Conservation (phyloP, 2,888 invertebrate species). For the Campoletis raptor region DNA sequence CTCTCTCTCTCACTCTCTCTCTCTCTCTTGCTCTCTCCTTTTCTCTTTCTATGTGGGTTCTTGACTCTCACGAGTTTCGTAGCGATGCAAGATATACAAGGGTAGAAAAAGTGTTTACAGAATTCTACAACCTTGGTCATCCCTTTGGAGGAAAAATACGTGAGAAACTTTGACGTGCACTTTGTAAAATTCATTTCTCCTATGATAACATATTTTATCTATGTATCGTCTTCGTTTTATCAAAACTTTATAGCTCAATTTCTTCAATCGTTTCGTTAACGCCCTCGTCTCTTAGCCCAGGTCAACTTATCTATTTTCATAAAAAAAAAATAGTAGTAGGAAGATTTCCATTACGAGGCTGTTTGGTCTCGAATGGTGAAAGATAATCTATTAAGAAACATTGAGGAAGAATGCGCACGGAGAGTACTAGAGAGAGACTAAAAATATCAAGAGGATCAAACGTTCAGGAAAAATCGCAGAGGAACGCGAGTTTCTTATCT, state of each 20-base stretch:
- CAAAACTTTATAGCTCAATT: not conserved
- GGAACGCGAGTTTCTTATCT: conserved; percentile 56
- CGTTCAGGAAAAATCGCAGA: conserved; percentile 22
- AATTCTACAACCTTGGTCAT: conserved; percentile 53
- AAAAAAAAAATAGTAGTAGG: not conserved
- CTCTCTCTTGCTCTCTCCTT: conserved; percentile 65
- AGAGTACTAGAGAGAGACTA: not conserved
- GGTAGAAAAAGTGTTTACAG: conserved; percentile 37
- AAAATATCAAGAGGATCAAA: conserved; percentile 11
- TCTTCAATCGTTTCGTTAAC: conserved; percentile 5
- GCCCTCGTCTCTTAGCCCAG: not conserved
- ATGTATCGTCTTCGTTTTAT: not conserved
- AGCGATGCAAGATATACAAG: conserved; percentile 10
- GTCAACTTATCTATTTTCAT: conserved; percentile 30
- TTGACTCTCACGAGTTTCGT: not conserved
- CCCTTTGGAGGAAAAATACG: conserved; percentile 11
- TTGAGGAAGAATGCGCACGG: not conserved
- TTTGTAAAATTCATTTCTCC: not conserved
- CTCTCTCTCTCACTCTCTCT: not conserved
- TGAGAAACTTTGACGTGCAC: conserved; percentile 14
- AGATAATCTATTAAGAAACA: conserved; percentile 45
- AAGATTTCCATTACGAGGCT: conserved; percentile 45
- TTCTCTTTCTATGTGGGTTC: conserved; percentile 57
- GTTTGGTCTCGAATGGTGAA: not conserved
- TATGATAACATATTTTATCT: conserved; percentile 22